Base-by-base conservation (phyloP, 2,888 invertebrate genomes). In the Aporophyla lueneburgensis region DNA sequence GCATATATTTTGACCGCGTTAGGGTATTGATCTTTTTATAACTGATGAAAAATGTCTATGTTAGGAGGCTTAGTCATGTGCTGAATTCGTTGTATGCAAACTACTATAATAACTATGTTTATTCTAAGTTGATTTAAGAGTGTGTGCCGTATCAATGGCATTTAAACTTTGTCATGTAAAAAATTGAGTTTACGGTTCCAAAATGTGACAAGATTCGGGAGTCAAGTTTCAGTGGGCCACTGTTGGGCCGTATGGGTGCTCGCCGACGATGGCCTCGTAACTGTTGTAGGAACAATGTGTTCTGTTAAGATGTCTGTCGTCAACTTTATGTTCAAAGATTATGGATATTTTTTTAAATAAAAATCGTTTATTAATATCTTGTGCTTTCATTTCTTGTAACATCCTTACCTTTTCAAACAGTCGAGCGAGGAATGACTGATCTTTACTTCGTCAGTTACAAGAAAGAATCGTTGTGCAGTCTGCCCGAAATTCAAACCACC, bases 261-360 rank as follows among this genome's bases (percentile, higher is more conserved):
- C 62, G 62, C 27, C 27, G n/a, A 5, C 7, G n/a, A 10, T 12
- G 19, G n/a, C 56, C 14, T 59, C 19, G 10, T 21, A 49, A 27
- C 58, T 75, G 46, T 62, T 74, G 63, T 74, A 65, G 51, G 49
- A 56, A 33, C 27, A 27, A n/a, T 19, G 24, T 63, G 16, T 63
- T 19, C 4, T 21, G 43, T 46, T 62, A 33, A 53, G 46, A 14
- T n/a, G 4, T 53, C 12, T n/a, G 59, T 53, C n/a, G 27, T 59
- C 12, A 10, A 70, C 49, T 46, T 54, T 33, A 69, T n/a, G 72
- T 65, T 78, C 21, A 49, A 56, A 59, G 14, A 83, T 83, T 70
- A 80, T 69, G 74, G 16, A 66, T 51, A 68, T 77, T n/a, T 65
- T 79, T 83, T 76, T 1, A 12, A 83, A 71, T 73, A 63, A 78